A percentile compares a stretch with the other conserved stretches of the same genome.
Evolutionary conservation across 2,888 invertebrate species (phyloP).

Genomic region (Hemicrepidius hirtus): DNA sequence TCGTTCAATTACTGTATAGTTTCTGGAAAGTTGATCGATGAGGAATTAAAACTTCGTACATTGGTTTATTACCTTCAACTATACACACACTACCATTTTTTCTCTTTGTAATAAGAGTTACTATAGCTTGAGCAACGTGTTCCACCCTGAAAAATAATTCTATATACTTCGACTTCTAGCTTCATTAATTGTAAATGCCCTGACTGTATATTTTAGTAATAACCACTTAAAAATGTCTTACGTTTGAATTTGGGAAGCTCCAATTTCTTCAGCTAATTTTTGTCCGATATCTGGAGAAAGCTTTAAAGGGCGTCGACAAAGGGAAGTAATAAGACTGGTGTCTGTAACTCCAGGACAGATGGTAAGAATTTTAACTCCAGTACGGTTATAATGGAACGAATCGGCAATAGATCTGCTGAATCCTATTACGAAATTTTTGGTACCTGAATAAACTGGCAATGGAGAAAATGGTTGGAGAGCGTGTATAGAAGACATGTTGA

Average conservation of each 20-base stretch:
- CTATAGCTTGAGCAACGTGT: conserved; percentile 56
- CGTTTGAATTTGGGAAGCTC: conserved; percentile 66
- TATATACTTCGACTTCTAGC: no score
- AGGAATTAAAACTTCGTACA: conserved; percentile 1
- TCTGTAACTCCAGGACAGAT: conserved; percentile 72
- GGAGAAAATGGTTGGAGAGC: conserved; percentile 75
- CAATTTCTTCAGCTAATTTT: conserved; percentile 61
- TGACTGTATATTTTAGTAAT: no score
- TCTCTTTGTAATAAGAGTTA: conserved; percentile 60
- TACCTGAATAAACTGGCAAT: conserved; percentile 76
- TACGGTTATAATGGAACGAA: conserved; percentile 64
- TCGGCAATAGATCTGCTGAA: conserved; percentile 73
- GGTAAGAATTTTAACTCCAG: conserved; percentile 70
- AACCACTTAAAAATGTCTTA: conserved; percentile 60
- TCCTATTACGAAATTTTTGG: conserved; percentile 76
- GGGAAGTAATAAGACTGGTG: conserved; percentile 65
- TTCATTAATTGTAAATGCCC: no score
- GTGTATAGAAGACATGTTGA: conserved; percentile 80
- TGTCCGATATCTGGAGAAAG: conserved; percentile 58
- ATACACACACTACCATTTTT: conserved; percentile 72
- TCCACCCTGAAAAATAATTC: conserved; percentile 55
- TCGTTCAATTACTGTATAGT: neutral
- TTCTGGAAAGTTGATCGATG: neutral
- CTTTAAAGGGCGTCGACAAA: conserved; percentile 49
- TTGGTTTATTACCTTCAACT: conserved; percentile 69